phyloP scores from a whole-genome alignment of 2,113 vertebrate species.

The Brachypteracias leptosomus region DNA sequence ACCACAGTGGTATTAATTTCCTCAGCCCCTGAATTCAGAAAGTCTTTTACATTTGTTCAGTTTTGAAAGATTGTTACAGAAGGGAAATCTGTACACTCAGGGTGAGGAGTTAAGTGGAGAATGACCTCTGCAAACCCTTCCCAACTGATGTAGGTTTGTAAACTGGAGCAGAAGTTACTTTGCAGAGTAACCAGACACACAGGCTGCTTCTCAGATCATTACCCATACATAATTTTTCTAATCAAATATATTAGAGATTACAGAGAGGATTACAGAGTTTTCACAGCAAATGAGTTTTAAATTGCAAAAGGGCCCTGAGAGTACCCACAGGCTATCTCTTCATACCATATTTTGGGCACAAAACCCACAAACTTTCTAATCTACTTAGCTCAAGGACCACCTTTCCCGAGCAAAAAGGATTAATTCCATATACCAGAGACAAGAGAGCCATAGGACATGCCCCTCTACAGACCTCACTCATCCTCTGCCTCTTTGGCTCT shows the following conservation, averaged over 20 bases:
- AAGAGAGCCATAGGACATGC: fast-evolving
- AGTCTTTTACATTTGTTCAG: too few species aligned
- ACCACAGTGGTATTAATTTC: neutral
- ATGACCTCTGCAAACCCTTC: neutral
- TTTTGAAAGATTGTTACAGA: neutral
- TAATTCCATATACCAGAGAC: neutral
- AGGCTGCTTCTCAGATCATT: neutral
- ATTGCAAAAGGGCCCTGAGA: neutral
- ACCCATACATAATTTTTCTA: neutral
- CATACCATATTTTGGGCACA: neutral
- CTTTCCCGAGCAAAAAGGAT: neutral
- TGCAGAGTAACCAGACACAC: neutral
- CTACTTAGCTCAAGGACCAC: neutral
- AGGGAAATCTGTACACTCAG: neutral
- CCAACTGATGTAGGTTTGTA: neutral
- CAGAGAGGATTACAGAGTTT: neutral
- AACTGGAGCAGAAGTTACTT: neutral
- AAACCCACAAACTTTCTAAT: neutral
- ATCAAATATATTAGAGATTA: neutral
- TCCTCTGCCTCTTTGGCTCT: neutral
- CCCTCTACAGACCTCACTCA: neutral
- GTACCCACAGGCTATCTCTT: neutral
- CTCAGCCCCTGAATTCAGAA: neutral
- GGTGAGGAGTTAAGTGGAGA: neutral
- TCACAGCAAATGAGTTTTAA: neutral